These are phyloP conservation scores for Drosophila austrosaltans DNA, from an alignment of 2,888 invertebrate genomes.

Conservation along the genomic window DNA sequence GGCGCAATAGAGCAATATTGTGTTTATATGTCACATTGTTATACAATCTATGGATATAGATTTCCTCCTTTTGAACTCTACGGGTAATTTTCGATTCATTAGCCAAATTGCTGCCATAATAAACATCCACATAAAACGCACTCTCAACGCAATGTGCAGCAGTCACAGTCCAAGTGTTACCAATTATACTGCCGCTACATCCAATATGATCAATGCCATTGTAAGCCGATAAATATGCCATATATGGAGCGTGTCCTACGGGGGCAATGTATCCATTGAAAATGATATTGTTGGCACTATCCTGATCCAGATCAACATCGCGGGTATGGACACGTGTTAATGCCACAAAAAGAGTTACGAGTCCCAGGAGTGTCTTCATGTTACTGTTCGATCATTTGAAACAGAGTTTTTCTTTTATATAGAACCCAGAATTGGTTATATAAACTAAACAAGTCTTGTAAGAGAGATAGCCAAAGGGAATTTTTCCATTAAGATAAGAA, in stretches of 20 bases:
- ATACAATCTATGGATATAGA: slow-evolving; percentile 48
- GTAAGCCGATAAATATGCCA: slow-evolving; percentile 31
- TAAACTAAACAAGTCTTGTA: background rate
- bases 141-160: no score
- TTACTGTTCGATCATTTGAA: background rate
- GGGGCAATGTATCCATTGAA: slow-evolving; percentile 65
- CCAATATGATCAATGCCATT: slow-evolving; percentile 5
- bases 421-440: background rate
- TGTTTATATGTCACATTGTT: slow-evolving; percentile 15
- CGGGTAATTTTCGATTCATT: no score
- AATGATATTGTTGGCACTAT: slow-evolving; percentile 39
- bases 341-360: slow-evolving; percentile 20
- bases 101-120: no score
- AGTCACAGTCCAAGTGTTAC: slow-evolving; percentile 64
- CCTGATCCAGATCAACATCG: background rate
- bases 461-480: no score
- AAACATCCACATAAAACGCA: no score
- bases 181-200: slow-evolving; percentile 68
- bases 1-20: slow-evolving; percentile 51
- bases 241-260: slow-evolving; percentile 65
- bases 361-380: slow-evolving; percentile 29
- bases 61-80: slow-evolving; percentile 41
- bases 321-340: background rate
- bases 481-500: no score
- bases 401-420: background rate